Evolutionary conservation across 2,888 invertebrate genomes (phyloP), one percentile per base, ranked within the genome.

Genomic region (Erpobdella octoculata): DNA sequence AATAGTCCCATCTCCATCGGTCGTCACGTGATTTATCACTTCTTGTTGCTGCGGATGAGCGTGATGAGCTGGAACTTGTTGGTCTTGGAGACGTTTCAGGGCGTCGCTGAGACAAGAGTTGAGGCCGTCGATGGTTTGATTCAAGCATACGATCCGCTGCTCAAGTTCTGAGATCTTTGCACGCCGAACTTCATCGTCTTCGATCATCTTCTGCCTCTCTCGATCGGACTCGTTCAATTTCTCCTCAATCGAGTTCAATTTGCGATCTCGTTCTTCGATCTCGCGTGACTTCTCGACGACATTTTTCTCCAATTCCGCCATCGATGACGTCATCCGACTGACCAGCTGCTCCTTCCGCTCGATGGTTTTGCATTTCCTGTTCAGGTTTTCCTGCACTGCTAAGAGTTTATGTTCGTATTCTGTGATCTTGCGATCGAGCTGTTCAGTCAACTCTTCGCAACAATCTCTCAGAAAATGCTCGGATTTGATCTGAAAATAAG

Each of bases 261-360:
- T 53, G 21, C 28, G 53, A 6, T 53, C 53, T 53, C 28, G 21
- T 53, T 53, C 53, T 18, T 53, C 53, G 15, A 53, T 5, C 28
- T 53, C 53, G 21, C 53, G 53, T 21, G 21, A 53, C 28, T 53
- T 53, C 53, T 53, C 53, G 28, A 53, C 15, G 6, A 53, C 21
- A 53, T n/a, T 15, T 18, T 62, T 62, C 35, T 62, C 62, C 28
- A 35, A n/a, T 33, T 62, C 35, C 8, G 31, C 31, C 8, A 31
- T n/a, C 8, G 62, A 62, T 28, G 28, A 62, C 21, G 62, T 62
- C n/a, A 62, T 28, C 5, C 31, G 8, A 35, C 8, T n/a, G 18
- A 62, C 33, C 1, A 62, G 21, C 5, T 62, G 62, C 18, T 62
- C 62, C 35, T 62, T 62, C 1, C 62, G 62, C n/a, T 62, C 62